Evolutionary conservation across 2,888 invertebrate species (phyloP).

Genomic region (Rhodophaea formosa): DNA sequence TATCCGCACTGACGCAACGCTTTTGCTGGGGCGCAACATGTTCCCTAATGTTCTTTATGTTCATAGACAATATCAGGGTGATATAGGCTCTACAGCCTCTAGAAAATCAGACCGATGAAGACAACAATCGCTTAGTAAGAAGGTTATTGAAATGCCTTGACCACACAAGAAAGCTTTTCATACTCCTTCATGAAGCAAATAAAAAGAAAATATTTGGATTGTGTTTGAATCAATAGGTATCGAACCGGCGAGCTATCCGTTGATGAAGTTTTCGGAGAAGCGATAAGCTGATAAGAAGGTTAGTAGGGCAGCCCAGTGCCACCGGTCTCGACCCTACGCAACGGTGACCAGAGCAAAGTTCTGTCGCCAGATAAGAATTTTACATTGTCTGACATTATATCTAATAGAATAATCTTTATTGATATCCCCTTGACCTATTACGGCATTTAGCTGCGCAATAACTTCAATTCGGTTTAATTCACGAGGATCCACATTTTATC

Average conservation of each 20-base stretch:
- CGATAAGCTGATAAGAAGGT: conserved; percentile 49
- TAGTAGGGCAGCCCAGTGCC: conserved; percentile 52
- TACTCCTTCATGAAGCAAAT: not conserved
- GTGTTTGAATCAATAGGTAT: not conserved
- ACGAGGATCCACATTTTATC: conserved; percentile 35
- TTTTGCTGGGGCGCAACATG: not conserved
- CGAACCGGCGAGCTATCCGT: not conserved
- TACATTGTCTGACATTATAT: conserved; percentile 43
- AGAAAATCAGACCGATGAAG: too few species aligned
- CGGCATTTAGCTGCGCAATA: conserved; percentile 57
- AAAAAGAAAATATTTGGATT: not conserved
- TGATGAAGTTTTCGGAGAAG: conserved; percentile 14
- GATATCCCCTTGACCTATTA: conserved; percentile 62
- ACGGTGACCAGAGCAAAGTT: conserved; percentile 30
- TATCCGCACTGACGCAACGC: not conserved
- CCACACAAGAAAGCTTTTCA: not conserved
- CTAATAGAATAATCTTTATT: conserved; percentile 38
- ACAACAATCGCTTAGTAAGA: too few species aligned
- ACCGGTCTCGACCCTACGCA: conserved; percentile 29
- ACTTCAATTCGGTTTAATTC: conserved; percentile 24
- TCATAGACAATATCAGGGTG: too few species aligned
- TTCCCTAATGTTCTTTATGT: not conserved
- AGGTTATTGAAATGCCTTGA: too few species aligned
- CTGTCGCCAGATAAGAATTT: conserved; percentile 40
- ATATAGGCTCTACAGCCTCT: too few species aligned